Percentiles rank a stretch among this genome's conserved stretches.
phyloP scores from a whole-genome alignment of 2,797 vertebrate species.

The Adrianichthys oophorus region DNA sequence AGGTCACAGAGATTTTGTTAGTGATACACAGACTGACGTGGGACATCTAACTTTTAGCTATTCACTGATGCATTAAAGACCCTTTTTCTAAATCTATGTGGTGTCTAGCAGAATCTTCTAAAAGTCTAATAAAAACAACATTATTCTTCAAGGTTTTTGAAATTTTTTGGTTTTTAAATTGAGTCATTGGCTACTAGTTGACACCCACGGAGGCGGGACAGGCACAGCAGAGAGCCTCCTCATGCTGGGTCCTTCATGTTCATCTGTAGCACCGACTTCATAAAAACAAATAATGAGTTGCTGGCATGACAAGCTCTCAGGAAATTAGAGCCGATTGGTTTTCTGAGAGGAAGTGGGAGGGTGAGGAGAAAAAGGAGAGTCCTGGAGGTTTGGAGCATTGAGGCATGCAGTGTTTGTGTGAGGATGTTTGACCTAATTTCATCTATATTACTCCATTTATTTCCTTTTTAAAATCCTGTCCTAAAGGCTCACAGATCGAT shows the following conservation, averaged over 20 bases:
- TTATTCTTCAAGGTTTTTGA: neutral
- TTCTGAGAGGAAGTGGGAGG: slow-evolving; percentile 21
- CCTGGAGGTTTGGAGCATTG: neutral
- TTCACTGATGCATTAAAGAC: no score
- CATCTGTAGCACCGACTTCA: slow-evolving; percentile 12
- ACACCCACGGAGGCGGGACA: slow-evolving; percentile 7
- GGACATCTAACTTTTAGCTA: no score
- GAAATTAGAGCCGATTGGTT: slow-evolving; percentile 15
- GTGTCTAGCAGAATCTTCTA: no score
- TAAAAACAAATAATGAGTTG: slow-evolving; percentile 31
- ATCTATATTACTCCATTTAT: no score
- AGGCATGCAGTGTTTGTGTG: neutral
- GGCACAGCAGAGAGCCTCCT: slow-evolving; percentile 15
- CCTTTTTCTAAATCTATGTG: no score
- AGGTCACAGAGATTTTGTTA: neutral
- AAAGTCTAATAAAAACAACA: no score
- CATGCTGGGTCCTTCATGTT: slow-evolving; percentile 6
- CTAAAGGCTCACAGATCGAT: no score
- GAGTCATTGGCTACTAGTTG: slow-evolving; percentile 19
- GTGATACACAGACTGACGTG: neutral
- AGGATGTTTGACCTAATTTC: neutral
- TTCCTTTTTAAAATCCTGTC: no score
- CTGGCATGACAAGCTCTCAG: slow-evolving; percentile 18
- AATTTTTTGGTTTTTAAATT: neutral
- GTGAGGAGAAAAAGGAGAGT: neutral